These are phyloP conservation scores for Pogonophryne albipinna DNA, from an alignment of 2,797 vertebrate species.

Conservation along the genomic window DNA sequence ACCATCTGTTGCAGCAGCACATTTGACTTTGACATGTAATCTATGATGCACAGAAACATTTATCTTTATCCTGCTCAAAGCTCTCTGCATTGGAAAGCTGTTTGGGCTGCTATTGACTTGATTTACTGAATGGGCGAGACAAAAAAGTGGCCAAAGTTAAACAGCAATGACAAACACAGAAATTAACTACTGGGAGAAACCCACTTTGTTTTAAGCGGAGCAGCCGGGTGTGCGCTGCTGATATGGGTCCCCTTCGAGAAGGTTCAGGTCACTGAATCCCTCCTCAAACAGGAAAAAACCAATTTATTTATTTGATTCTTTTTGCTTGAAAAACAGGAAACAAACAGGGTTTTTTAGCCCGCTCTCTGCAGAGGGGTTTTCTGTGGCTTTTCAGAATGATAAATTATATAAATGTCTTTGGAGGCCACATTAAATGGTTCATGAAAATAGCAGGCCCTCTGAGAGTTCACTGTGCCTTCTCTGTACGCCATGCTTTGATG, in stretches of 20 bases:
- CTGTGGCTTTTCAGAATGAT: conserved; percentile 71
- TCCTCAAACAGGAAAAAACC: conserved; percentile 53
- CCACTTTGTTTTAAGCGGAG: conserved; percentile 41
- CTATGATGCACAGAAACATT: conserved; percentile 35
- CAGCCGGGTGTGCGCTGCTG: conserved; percentile 66
- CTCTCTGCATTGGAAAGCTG: conserved; percentile 24
- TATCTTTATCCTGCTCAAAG: conserved; percentile 49
- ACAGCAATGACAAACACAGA: conserved; percentile 47
- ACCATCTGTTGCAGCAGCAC: conserved; percentile 33
- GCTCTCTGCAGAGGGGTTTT: conserved; percentile 45
- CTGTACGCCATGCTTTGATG: conserved; percentile 70
- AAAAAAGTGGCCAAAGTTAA: conserved; percentile 55
- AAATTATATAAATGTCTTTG: conserved; percentile 74
- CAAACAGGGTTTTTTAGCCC: conserved; percentile 50
- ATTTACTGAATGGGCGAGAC: conserved; percentile 57
- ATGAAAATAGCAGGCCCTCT: conserved; percentile 70
- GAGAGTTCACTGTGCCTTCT: conserved; percentile 61
- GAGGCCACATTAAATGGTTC: conserved; percentile 77
- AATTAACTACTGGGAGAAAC: conserved; percentile 33
- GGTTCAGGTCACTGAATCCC: conserved; percentile 67
- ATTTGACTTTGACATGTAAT: conserved; percentile 50
- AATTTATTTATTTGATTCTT: conserved; percentile 48
- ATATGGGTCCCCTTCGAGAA: conserved; percentile 75
- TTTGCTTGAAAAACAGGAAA: conserved; percentile 47
- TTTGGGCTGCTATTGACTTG: conserved; percentile 50